Evolutionary conservation across 1,140 invertebrate species (phyloP).

Genomic region (Heterodera carotae): DNA sequence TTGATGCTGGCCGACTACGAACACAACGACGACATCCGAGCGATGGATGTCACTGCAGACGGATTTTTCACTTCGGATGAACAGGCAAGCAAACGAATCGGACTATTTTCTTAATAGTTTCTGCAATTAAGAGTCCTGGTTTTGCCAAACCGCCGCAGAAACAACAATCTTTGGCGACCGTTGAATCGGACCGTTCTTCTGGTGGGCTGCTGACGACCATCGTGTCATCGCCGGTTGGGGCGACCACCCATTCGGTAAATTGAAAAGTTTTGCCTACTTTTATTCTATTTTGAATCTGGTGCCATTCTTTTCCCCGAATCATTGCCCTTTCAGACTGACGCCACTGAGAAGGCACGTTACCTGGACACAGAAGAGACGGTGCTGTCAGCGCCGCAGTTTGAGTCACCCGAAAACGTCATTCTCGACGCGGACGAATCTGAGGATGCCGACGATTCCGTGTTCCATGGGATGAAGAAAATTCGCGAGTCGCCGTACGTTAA

Average conservation of each 20-base stretch:
- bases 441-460: neutral
- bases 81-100: too few species aligned
- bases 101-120: too few species aligned
- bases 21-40: neutral
- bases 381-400: neutral
- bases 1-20: neutral
- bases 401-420: neutral
- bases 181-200: neutral
- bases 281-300: neutral
- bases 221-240: neutral
- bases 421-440: neutral
- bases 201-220: neutral
- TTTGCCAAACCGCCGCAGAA: neutral
- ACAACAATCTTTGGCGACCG: neutral
- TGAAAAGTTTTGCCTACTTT: neutral
- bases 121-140: neutral
- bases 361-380: neutral
- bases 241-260: neutral
- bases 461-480: neutral
- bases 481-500: slow-evolving; percentile 11
- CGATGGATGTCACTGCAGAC: slow-evolving; percentile 17
- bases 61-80: neutral
- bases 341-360: neutral
- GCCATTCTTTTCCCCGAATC: too few species aligned
- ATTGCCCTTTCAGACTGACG: neutral